Conservation (phyloP, 2,888 invertebrate genomes). For the Taphrorychus bicolor region DNA sequence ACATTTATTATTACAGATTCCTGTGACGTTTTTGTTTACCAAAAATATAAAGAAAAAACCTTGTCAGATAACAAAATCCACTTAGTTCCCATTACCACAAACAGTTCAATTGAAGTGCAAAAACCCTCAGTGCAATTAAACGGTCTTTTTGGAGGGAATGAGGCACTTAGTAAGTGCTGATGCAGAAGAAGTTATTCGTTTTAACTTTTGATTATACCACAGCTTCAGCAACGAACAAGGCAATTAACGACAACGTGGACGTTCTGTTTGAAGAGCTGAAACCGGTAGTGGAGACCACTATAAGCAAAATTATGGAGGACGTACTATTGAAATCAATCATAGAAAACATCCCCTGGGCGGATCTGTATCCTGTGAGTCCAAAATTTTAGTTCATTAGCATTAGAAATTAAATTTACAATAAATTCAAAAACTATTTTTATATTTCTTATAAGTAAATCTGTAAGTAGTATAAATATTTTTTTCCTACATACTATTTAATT, state of each 20-base stretch:
- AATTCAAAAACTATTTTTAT: background rate
- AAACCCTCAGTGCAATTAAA: conserved; percentile 47
- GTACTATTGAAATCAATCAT: conserved; percentile 45
- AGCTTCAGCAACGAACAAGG: conserved; percentile 52
- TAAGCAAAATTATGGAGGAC: conserved; percentile 48
- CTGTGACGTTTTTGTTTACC: conserved; percentile 13
- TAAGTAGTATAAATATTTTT: too few relatives aligned
- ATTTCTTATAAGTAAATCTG: background rate
- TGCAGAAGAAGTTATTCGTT: background rate
- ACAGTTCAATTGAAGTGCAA: conserved; percentile 45
- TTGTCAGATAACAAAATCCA: conserved; percentile 28
- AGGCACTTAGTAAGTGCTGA: conserved; percentile 46
- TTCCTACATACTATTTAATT: too few relatives aligned
- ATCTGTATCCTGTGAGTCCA: conserved; percentile 46
- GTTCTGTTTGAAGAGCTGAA: conserved; percentile 55
- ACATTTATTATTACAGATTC: conserved; percentile 18
- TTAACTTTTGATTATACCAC: background rate
- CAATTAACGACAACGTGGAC: conserved; percentile 57
- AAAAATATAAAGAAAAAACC: conserved; percentile 19
- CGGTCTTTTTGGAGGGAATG: conserved; percentile 50
- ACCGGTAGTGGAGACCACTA: conserved; percentile 52
- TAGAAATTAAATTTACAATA: background rate
- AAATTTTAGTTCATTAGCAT: background rate
- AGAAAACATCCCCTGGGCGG: conserved; percentile 48
- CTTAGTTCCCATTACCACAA: conserved; percentile 45